Base-by-base conservation (phyloP, 2,797 vertebrate species). In the Picus viridis region DNA sequence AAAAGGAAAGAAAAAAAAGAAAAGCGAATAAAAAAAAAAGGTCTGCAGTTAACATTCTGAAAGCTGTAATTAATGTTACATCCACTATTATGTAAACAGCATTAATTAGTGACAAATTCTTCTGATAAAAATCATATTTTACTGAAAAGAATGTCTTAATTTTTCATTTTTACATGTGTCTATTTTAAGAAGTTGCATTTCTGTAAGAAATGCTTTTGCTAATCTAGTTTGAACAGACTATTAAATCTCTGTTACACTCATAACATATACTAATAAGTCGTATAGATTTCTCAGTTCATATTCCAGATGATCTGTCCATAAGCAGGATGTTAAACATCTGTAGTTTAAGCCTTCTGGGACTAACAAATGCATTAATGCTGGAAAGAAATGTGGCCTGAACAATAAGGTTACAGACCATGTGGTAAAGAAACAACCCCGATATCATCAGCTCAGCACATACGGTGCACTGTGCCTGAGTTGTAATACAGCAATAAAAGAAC, bases 321-420 rank as follows among this genome's bases (percentile, higher is more conserved):
- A 98, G 97, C 96, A 97, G 97, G 97, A 98, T 98, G 97, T 98
- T 97, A 98, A 98, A 98, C 98, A 98, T 97, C 97, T 98, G 97
- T 98, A 99, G 97, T 98, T 98, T 98, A 99, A 98, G 98, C 98
- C 98, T 98, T 98, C 96, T 87, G 98, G 98, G 98, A 98, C 98
- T 98, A 97, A 98, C 98, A 98, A 98, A 99, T 98, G 98, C 98
- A 98, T 98, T 98, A 98, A 98, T 98, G 98, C 98, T 98, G 98
- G 98, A 98, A 98, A 98, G 98, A 98, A 98, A 98, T 98, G 97
- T 98, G 98, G 98, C 98, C 98, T 98, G 98, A 98, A 98, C 98
- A 98, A 97, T 98, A 98, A 98, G 98, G 98, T 98, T 98, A 98
- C 92, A 95, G 95, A 96, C 89, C 95, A 95, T 97, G 97, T 97